phyloP scores from a whole-genome alignment of 30 jellyfish, hydroid and myxozoan species.

The Rhopilema esculentum region DNA sequence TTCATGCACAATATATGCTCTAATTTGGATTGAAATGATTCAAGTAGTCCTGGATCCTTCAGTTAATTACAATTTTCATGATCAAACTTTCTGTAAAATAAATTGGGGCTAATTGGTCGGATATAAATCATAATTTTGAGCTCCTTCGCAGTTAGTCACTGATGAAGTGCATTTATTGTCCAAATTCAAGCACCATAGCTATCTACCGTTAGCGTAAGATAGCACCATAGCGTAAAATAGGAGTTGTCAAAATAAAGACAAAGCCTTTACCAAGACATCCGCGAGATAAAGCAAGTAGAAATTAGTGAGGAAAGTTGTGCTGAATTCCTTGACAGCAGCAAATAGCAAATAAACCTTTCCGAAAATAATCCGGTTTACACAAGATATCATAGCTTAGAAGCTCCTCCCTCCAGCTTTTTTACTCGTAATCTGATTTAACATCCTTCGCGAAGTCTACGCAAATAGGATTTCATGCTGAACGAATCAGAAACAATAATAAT shows the following conservation, averaged over 20 bases:
- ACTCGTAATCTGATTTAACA: slow-evolving; percentile 67
- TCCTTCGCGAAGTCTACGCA: slow-evolving; percentile 65
- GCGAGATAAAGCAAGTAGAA: not conserved
- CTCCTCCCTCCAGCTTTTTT: slow-evolving; percentile 78
- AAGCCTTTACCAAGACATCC: too few relatives aligned
- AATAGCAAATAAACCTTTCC: slow-evolving; percentile 5
- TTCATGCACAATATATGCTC: too few relatives aligned
- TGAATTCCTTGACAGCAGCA: not conserved
- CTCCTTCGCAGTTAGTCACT: not conserved
- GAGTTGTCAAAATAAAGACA: too few relatives aligned
- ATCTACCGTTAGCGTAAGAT: too few relatives aligned
- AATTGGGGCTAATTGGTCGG: not conserved
- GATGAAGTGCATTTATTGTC: too few relatives aligned
- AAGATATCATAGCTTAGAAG: slow-evolving; percentile 79
- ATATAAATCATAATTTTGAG: too few relatives aligned
- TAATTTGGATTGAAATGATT: too few relatives aligned
- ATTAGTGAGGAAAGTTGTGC: not conserved
- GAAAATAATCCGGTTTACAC: slow-evolving; percentile 68
- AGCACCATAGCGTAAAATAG: too few relatives aligned
- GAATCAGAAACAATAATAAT: slow-evolving; percentile 41
- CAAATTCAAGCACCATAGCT: not conserved
- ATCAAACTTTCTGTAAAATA: not conserved
- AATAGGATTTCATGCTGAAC: slow-evolving; percentile 70
- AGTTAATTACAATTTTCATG: not conserved
- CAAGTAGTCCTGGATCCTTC: too few relatives aligned